Conservation (phyloP, 2,888 invertebrate genomes). For the Pseudococcus jackbeardsleyi region DNA sequence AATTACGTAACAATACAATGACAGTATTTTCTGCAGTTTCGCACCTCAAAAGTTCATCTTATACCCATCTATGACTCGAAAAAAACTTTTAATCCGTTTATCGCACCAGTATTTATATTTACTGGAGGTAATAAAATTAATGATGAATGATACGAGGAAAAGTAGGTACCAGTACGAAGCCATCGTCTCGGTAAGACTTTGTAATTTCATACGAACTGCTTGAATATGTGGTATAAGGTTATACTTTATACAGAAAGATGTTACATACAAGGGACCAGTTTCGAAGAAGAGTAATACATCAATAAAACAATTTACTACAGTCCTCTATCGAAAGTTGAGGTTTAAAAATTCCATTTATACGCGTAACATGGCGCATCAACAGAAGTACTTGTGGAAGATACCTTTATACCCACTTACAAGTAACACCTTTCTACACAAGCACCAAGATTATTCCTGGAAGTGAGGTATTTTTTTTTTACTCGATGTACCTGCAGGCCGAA, state of each 20-base stretch:
- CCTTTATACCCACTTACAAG: neutral
- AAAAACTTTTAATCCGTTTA: constrained; percentile 21
- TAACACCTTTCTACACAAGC: constrained; percentile 38
- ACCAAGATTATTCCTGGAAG: constrained; percentile 54
- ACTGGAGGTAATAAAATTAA: neutral
- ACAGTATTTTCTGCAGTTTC: constrained; percentile 27
- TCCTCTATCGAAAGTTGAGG: constrained; percentile 32
- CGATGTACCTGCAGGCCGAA: constrained; percentile 12
- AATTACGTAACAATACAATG: neutral
- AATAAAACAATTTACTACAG: constrained; percentile 52
- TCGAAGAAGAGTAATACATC: constrained; percentile 39
- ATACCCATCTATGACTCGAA: neutral
- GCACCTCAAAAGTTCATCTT: constrained; percentile 48
- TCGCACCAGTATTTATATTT: constrained; percentile 9
- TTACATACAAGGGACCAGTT: constrained; percentile 35
- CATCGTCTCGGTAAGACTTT: neutral
- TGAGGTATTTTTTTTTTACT: constrained; percentile 13
- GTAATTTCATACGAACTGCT: neutral
- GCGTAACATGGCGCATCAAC: constrained; percentile 9
- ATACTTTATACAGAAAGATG: neutral
- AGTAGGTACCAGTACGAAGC: neutral
- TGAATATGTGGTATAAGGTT: neutral
- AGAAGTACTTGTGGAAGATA: neutral
- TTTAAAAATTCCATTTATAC: constrained; percentile 41
- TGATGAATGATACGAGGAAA: constrained; percentile 47